A percentile compares a stretch with the other conserved stretches of the same genome.
phyloP scores from a whole-genome alignment of 2,888 invertebrate species.

The Octonoba sinensis region DNA sequence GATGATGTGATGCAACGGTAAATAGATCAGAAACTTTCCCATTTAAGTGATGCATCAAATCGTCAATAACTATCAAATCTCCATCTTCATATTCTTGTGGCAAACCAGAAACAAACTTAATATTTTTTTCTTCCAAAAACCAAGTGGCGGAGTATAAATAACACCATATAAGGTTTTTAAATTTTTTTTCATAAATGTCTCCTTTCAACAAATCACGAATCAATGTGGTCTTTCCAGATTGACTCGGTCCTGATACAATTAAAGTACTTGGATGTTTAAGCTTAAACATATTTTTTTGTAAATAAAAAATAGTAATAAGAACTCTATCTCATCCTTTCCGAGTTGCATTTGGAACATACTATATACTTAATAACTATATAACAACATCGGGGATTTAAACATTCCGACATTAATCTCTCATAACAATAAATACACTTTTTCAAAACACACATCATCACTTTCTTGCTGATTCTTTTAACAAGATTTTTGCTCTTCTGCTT shows the following conservation, averaged over 20 bases:
- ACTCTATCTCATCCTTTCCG: too few relatives aligned
- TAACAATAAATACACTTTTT: too few relatives aligned
- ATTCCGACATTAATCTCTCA: too few relatives aligned
- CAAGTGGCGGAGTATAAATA: slow-evolving; percentile 18
- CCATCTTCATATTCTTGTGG: slow-evolving; percentile 8
- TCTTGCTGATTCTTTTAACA: too few relatives aligned
- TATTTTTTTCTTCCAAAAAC: slow-evolving; percentile 18
- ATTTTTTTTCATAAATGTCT: slow-evolving; percentile 3
- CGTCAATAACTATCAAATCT: slow-evolving; percentile 23
- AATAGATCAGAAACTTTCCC: slow-evolving; percentile 15
- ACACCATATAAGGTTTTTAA: slow-evolving; percentile 29
- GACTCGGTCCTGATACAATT: background rate
- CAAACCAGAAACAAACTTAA: slow-evolving; percentile 24
- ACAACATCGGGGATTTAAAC: too few relatives aligned
- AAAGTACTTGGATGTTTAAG: slow-evolving; percentile 13
- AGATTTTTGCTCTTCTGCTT: too few relatives aligned
- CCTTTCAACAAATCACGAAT: slow-evolving; percentile 13
- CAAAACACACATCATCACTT: too few relatives aligned
- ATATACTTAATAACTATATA: too few relatives aligned
- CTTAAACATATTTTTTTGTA: slow-evolving; percentile 12
- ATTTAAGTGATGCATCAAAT: slow-evolving; percentile 22
- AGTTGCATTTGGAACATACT: too few relatives aligned
- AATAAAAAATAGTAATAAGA: too few relatives aligned
- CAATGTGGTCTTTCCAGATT: slow-evolving; percentile 18
- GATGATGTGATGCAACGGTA: slow-evolving; percentile 29